phyloP scores from a whole-genome alignment of 2,113 vertebrate genomes.

The Microtus pennsylvanicus region DNA sequence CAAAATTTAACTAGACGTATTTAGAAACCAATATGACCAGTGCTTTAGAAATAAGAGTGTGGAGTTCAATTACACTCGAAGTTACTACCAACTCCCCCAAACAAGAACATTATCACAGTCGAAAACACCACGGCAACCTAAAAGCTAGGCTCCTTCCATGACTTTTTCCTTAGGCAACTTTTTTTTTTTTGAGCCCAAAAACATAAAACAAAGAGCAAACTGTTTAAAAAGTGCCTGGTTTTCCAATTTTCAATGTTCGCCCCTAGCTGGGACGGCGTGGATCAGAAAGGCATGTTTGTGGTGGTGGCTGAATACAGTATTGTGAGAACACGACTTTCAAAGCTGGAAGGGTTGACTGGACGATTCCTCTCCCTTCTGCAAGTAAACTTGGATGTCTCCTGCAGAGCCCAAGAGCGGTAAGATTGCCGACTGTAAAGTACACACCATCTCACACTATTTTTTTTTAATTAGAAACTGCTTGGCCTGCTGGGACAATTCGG shows the following conservation, averaged over 20 bases:
- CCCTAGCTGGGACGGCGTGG: constrained; percentile 53
- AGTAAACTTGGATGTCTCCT: background rate
- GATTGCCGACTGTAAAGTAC: background rate
- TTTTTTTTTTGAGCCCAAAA: constrained; percentile 47
- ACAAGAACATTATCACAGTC: constrained; percentile 31
- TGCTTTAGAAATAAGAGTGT: constrained; percentile 26
- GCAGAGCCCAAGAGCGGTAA: constrained; percentile 3
- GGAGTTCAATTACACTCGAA: background rate
- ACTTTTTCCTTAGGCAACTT: constrained; percentile 60
- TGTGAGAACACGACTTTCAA: constrained; percentile 65
- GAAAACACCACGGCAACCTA: constrained; percentile 35
- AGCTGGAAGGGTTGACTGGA: constrained; percentile 37
- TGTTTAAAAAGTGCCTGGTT: constrained; percentile 74
- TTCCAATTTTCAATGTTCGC: constrained; percentile 79
- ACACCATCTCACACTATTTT: background rate
- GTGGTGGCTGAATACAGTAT: constrained; percentile 54
- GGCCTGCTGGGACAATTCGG: background rate
- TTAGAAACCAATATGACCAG: background rate
- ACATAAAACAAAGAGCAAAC: constrained; percentile 71
- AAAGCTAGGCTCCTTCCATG: constrained; percentile 64
- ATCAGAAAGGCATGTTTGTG: constrained; percentile 79
- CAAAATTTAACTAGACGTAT: background rate
- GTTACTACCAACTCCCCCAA: background rate
- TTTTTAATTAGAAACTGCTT: background rate
- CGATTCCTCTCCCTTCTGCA: constrained; percentile 35